Base-by-base conservation (phyloP, 1,140 invertebrate species). In the Lordiphosa clarofinis region DNA sequence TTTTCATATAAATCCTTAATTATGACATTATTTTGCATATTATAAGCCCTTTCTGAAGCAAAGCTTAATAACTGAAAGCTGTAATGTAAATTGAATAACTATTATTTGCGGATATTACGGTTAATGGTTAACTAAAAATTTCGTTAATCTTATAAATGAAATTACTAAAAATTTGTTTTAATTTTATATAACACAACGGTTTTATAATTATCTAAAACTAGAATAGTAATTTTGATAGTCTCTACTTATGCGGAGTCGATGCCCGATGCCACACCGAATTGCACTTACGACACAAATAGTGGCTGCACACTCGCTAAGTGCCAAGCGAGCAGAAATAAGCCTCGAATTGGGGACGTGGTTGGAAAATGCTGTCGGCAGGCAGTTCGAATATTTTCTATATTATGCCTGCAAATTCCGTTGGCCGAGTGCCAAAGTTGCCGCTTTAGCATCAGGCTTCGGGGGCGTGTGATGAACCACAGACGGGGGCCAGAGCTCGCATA, bases 401-500 rank as follows among this genome's bases (percentile, higher is more conserved):
- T 66, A 66, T 70, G 62, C 62, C 62, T 54, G 62, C 36, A 70
- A 70, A 70, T 70, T 70, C 67, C 56, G 56, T 70, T 70, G 67
- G 67, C 67, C 62, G 66, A 66, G 62, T 70, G 67, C 67, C 67
- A 70, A 70, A 63, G 65, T 70, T 69, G 57, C 53, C 67, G 67
- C 46, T 42, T 52, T 48, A 47, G 47, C 10, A 44, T 24, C 39
- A 19, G 24, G 6, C 13, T 11, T 19, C 4, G 2, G 43, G 66
- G 55, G 66, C 40, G 56, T 52, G 13, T 35, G 42, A 31, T 31
- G 43, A 44, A 50, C 55, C 56, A 69, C 56, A 65, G 44, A 50
- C 55, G 36, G 62, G 47, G 67, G 66, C 56, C 56, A 66, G 52
- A 21, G 24, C 31, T 19, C 43, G 43, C 31, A 24, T 66, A 70